Evolutionary conservation across 2,113 vertebrate species (phyloP).

Genomic region (Pholis gunnellus): DNA sequence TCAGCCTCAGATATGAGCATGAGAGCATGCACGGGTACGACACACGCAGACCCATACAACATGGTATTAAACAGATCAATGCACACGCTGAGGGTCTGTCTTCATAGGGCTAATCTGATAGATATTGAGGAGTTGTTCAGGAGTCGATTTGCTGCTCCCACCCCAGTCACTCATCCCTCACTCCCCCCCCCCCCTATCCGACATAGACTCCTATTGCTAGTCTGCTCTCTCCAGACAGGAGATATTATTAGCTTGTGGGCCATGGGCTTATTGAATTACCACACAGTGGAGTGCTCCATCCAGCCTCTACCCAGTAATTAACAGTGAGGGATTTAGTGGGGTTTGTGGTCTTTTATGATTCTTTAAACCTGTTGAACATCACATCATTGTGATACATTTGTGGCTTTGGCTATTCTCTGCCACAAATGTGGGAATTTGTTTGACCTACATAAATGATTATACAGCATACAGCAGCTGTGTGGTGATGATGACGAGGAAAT

Average conservation of each 20-base stretch:
- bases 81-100: conserved; percentile 20
- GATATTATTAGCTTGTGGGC: conserved; percentile 80
- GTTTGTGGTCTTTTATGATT: conserved; percentile 61
- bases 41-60: neutral
- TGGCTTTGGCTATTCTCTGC: neutral
- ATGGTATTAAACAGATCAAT: conserved; percentile 42
- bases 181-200: neutral
- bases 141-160: conserved; percentile 32
- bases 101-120: conserved; percentile 51
- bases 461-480: neutral
- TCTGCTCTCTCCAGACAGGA: conserved; percentile 63
- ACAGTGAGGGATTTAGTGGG: conserved; percentile 66
- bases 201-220: conserved; percentile 26
- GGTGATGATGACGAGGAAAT: neutral
- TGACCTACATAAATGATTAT: conserved; percentile 3
- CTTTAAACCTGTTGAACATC: conserved; percentile 65
- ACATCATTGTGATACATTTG: conserved; percentile 16
- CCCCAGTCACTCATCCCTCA: neutral
- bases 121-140: conserved; percentile 31
- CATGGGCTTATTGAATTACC: conserved; percentile 79
- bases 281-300: conserved; percentile 66
- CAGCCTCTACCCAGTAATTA: conserved; percentile 72
- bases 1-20: conserved; percentile 17
- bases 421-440: neutral
- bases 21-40: neutral